Conservation (phyloP, 2,113 vertebrate species). For the Varanus komodoensis region DNA sequence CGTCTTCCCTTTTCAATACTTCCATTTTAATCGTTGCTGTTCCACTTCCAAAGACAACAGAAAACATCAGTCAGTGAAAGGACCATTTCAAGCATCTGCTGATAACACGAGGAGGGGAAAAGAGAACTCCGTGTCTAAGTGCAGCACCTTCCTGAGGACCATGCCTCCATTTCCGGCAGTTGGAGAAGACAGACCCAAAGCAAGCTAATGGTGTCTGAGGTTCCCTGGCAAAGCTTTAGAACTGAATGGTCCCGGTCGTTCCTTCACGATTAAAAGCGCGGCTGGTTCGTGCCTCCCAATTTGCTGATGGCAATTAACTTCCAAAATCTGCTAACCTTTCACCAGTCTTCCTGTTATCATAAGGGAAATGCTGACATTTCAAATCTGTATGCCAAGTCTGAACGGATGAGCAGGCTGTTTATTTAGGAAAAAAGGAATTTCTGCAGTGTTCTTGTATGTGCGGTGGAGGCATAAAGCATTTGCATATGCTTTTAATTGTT, state of each 20-base stretch:
- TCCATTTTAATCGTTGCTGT: slow-evolving; percentile 32
- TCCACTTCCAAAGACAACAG: slow-evolving; percentile 32
- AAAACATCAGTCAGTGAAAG: not conserved
- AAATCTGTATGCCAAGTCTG: slow-evolving; percentile 64
- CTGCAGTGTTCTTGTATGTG: slow-evolving; percentile 30
- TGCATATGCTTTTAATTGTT: slow-evolving; percentile 52
- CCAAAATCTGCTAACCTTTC: slow-evolving; percentile 65
- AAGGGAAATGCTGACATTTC: slow-evolving; percentile 77
- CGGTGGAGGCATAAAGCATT: slow-evolving; percentile 26
- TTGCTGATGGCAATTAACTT: slow-evolving; percentile 66
- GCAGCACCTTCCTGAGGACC: slow-evolving; percentile 38
- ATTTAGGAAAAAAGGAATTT: slow-evolving; percentile 60
- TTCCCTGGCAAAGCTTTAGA: slow-evolving; percentile 14
- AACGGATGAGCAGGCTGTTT: slow-evolving; percentile 51
- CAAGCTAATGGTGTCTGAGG: not conserved
- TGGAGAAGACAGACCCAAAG: slow-evolving; percentile 18
- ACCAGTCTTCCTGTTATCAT: slow-evolving; percentile 65
- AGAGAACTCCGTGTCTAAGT: slow-evolving; percentile 40
- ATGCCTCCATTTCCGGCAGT: slow-evolving; percentile 26
- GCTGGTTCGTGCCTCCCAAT: slow-evolving; percentile 50
- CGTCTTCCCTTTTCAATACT: slow-evolving; percentile 1
- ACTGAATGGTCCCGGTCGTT: not conserved
- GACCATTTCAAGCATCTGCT: slow-evolving; percentile 30
- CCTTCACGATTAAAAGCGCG: slow-evolving; percentile 7
- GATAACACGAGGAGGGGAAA: slow-evolving; percentile 29